phyloP scores from a whole-genome alignment of 1,140 invertebrate genomes.

The Palaemon carinicauda region DNA sequence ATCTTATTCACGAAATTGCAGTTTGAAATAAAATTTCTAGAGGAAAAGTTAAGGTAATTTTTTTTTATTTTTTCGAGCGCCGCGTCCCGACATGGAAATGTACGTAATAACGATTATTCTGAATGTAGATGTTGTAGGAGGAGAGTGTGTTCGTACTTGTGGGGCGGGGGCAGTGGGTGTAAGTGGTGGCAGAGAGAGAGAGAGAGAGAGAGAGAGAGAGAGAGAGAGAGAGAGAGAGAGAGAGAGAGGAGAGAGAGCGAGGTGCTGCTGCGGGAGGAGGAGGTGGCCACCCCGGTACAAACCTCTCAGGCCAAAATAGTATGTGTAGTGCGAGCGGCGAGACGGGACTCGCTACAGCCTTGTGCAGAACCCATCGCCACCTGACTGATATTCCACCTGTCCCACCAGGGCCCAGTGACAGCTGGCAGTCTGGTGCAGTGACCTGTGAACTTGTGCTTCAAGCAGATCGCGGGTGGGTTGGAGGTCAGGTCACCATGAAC shows the following conservation, averaged over 20 bases:
- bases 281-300: slow-evolving; percentile 7
- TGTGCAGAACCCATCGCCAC: slow-evolving; percentile 32
- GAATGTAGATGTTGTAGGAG: no score
- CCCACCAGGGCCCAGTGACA: background rate
- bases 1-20: no score
- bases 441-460: background rate
- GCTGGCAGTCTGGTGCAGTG: background rate
- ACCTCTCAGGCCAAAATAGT: slow-evolving; percentile 44
- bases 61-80: no score
- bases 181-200: background rate
- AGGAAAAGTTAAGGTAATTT: no score
- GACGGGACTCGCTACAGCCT: slow-evolving; percentile 31
- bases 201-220: background rate
- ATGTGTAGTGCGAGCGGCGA: slow-evolving; percentile 47
- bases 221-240: background rate
- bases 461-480: slow-evolving; percentile 4
- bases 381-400: slow-evolving; percentile 19
- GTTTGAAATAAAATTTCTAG: no score
- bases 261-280: no score
- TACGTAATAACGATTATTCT: no score
- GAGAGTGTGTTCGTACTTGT: no score
- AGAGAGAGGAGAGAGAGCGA: background rate
- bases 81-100: no score
- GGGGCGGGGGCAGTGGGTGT: background rate
- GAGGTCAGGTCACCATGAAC: slow-evolving; percentile 30